Evolutionary conservation across 2,113 vertebrate species (phyloP).

Genomic region (Lepus timidus): DNA sequence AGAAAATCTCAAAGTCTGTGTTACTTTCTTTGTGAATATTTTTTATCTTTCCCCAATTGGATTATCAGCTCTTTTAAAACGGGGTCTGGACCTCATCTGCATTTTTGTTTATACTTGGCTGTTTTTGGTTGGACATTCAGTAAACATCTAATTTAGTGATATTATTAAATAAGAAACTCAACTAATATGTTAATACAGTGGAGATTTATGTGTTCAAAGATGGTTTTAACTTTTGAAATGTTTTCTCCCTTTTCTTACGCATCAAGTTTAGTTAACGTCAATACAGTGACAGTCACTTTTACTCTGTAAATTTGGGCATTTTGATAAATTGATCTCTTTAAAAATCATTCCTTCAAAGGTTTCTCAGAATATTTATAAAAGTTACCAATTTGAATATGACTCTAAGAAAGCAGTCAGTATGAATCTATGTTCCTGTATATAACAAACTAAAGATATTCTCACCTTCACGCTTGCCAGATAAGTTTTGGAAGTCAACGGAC

Average conservation of each 20-base stretch:
- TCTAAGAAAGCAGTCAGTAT: conserved; percentile 61
- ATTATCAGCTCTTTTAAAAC: conserved; percentile 39
- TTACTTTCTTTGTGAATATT: conserved; percentile 33
- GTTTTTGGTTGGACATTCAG: not conserved
- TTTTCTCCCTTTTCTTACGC: not conserved
- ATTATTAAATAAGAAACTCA: conserved; percentile 52
- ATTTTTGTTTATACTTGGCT: conserved; percentile 24
- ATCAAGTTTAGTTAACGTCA: conserved; percentile 20
- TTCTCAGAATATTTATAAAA: conserved; percentile 56
- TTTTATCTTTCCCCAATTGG: conserved; percentile 33
- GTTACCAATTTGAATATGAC: conserved; percentile 8
- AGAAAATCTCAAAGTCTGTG: conserved; percentile 20
- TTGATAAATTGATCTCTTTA: conserved; percentile 39
- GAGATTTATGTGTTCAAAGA: not conserved
- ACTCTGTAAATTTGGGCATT: conserved; percentile 48
- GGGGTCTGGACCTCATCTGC: not conserved
- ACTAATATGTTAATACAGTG: not conserved
- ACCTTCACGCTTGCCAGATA: not conserved
- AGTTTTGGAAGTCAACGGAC: conserved; percentile 23
- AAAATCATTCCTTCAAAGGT: conserved; percentile 49
- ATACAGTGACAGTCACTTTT: not conserved
- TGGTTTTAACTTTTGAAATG: conserved; percentile 56
- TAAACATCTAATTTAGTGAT: conserved; percentile 57
- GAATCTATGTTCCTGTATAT: not conserved
- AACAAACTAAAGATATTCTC: not conserved